These are phyloP conservation scores for Callyntrura sp. DNA, from an alignment of 2,888 invertebrate species.

Conservation along the genomic window DNA sequence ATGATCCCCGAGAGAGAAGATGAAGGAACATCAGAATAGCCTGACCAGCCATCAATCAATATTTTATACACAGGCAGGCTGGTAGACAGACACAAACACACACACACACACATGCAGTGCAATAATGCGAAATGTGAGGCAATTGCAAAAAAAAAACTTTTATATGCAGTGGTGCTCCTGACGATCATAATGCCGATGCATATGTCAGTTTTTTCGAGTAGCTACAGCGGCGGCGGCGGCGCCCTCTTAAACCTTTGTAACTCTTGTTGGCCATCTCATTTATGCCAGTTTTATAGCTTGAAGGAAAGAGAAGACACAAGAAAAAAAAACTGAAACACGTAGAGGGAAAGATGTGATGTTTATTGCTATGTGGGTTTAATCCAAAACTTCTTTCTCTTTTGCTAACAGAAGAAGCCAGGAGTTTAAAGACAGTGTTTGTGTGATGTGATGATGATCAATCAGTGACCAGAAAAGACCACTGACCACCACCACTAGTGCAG, in stretches of 20 bases:
- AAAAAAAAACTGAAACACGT: constrained; percentile 68
- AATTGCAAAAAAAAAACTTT: constrained; percentile 2
- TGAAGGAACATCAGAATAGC: constrained; percentile 70
- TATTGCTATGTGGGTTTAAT: constrained; percentile 19
- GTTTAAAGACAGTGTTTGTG: not conserved
- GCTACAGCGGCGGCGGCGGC: constrained; percentile 67
- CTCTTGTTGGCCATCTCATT: constrained; percentile 74
- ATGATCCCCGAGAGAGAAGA: constrained; percentile 61
- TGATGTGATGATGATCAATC: not conserved
- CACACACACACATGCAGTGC: not conserved
- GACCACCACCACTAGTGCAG: constrained; percentile 3
- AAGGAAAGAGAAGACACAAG: constrained; percentile 51
- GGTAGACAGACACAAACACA: too few relatives aligned
- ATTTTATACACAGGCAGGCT: constrained; percentile 15
- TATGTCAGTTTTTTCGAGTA: constrained; percentile 64
- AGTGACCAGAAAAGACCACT: not conserved
- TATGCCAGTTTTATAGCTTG: constrained; percentile 69
- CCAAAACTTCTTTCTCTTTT: constrained; percentile 27
- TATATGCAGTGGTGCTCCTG: constrained; percentile 25
- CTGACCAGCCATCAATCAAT: constrained; percentile 78
- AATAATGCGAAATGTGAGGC: constrained; percentile 6
- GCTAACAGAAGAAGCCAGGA: not conserved
- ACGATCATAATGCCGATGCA: constrained; percentile 3
- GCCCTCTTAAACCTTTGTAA: constrained; percentile 70
- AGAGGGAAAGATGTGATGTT: constrained; percentile 29